Conservation (phyloP, 1,140 invertebrate species). For the Drosophila simulans region DNA sequence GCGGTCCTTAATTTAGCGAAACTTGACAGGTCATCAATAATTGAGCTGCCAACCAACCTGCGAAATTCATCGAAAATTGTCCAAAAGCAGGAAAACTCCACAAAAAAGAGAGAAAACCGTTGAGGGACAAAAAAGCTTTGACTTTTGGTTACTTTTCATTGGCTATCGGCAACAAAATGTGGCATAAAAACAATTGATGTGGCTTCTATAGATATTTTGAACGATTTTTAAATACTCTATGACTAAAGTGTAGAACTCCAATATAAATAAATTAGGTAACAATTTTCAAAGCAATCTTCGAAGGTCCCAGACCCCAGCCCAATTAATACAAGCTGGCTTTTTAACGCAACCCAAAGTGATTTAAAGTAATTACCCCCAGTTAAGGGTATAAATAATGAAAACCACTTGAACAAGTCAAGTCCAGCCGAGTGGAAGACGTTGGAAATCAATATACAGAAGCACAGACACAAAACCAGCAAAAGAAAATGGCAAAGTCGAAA, state of each 20-base stretch:
- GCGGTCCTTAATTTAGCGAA: conserved; percentile 12
- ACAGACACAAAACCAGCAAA: conserved; percentile 10
- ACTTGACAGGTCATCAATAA: conserved; percentile 48
- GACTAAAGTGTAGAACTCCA: not conserved
- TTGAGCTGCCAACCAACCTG: conserved; percentile 38
- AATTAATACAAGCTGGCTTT: too few relatives aligned
- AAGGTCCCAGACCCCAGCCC: too few relatives aligned
- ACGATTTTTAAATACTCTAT: conserved; percentile 3
- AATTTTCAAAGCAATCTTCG: too few relatives aligned
- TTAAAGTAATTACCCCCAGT: conserved; percentile 33
- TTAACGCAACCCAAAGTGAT: conserved; percentile 5
- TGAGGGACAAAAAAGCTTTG: conserved; percentile 33
- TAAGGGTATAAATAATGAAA: conserved; percentile 55
- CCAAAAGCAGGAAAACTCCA: conserved; percentile 7
- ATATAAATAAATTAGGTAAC: too few relatives aligned
- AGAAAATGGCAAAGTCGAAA: conserved; percentile 4
- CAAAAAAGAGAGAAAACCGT: not conserved
- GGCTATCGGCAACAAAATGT: conserved; percentile 22
- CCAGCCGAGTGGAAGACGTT: conserved; percentile 66
- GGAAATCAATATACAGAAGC: conserved; percentile 70
- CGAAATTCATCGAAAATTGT: conserved; percentile 48
- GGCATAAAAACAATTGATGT: conserved; percentile 29
- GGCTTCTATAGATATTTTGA: not conserved
- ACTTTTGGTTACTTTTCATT: conserved; percentile 51
- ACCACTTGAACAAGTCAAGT: conserved; percentile 68